These are phyloP conservation scores for Okapia johnstoni DNA, from an alignment of 2,113 vertebrate genomes.

Conservation along the genomic window DNA sequence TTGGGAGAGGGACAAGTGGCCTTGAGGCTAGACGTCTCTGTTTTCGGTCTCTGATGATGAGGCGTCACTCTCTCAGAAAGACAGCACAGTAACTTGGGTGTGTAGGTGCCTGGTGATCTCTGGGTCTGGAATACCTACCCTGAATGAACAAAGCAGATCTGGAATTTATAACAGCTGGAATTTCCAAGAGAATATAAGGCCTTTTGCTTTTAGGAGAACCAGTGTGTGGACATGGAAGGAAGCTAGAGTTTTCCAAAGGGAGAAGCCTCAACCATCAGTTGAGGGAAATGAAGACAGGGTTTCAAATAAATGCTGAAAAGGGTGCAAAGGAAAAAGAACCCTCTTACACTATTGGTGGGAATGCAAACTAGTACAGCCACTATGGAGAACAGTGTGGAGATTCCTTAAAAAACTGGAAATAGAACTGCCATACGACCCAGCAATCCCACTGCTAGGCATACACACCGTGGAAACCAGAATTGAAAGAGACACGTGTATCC, in stretches of 20 bases:
- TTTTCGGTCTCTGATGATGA: neutral
- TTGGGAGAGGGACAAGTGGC: neutral
- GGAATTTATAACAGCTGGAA: neutral
- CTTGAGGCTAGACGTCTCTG: neutral
- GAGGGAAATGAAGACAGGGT: neutral
- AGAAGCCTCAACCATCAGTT: neutral
- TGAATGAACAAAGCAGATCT: neutral
- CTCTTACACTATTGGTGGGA: too few species aligned
- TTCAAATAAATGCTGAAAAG: neutral
- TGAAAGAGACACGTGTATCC: too few species aligned
- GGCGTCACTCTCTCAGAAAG: neutral
- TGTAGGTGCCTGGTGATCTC: neutral
- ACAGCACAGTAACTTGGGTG: accelerated
- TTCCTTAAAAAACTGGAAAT: too few species aligned
- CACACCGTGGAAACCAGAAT: too few species aligned
- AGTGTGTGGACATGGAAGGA: neutral
- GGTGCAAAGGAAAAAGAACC: neutral
- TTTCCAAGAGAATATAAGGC: neutral
- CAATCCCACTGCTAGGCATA: too few species aligned
- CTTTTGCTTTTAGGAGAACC: neutral
- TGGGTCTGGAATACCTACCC: neutral
- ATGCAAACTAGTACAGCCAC: too few species aligned
- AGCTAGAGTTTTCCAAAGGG: neutral
- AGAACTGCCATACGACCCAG: too few species aligned
- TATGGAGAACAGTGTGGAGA: too few species aligned